A percentile compares a stretch with the other conserved stretches of the same genome.
phyloP scores from a whole-genome alignment of 2,797 vertebrate species.

The Tokudaia muenninki region DNA sequence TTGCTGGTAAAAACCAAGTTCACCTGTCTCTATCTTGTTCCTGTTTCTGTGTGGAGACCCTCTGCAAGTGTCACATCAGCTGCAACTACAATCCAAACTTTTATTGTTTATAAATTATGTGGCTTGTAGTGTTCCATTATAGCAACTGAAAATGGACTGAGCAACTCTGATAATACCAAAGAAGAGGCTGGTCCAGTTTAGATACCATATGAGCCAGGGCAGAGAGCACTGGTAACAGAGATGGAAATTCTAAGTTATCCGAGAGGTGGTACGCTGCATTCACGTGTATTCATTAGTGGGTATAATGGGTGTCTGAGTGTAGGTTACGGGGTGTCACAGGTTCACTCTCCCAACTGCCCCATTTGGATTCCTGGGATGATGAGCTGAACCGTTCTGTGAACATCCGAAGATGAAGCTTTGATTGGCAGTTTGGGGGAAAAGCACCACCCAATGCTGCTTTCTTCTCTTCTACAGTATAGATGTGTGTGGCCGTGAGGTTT shows the following conservation, averaged over 20 bases:
- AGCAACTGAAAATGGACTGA: neutral
- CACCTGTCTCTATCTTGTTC: neutral
- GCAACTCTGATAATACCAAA: too few species aligned
- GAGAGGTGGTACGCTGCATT: neutral
- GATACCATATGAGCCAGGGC: neutral
- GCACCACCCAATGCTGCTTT: neutral
- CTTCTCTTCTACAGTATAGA: constrained; percentile 1
- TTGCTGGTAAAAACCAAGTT: neutral
- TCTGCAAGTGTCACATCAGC: neutral
- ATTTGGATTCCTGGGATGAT: neutral
- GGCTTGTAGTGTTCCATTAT: neutral
- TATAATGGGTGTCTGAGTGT: neutral
- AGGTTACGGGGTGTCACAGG: neutral
- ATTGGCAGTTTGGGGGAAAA: constrained; percentile 42
- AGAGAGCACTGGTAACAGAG: neutral
- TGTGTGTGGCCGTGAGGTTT: neutral
- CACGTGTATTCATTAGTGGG: too few species aligned
- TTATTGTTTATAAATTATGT: neutral
- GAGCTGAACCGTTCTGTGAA: neutral
- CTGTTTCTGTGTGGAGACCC: neutral
- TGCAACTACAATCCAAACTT: neutral
- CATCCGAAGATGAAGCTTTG: neutral
- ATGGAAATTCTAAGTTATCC: neutral
- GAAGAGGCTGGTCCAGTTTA: neutral
- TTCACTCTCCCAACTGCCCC: neutral